Evolutionary conservation across 2,888 invertebrate genomes (phyloP).

Genomic region (Drosophila percnosoma): DNA sequence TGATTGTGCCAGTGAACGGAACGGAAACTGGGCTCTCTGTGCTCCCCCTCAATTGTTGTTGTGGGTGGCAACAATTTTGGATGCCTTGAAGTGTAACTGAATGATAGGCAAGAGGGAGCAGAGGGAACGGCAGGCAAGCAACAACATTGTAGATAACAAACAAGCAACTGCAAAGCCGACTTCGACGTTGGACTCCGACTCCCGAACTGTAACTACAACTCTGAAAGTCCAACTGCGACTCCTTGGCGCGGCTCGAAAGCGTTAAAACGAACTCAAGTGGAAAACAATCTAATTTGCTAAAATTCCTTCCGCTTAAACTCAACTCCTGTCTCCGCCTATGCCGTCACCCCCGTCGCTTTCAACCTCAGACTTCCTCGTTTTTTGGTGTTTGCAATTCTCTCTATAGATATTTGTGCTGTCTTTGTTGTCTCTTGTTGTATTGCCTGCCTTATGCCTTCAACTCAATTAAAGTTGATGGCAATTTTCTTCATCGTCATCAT

Average conservation of each 20-base stretch:
- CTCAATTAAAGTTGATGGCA: conserved; percentile 79
- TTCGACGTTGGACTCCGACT: conserved; percentile 15
- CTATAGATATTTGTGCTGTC: conserved; percentile 36
- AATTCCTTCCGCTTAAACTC: conserved; percentile 70
- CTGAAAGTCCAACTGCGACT: conserved; percentile 37
- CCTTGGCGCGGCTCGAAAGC: conserved; percentile 60
- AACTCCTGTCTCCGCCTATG: conserved; percentile 15
- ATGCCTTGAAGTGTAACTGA: conserved; percentile 36
- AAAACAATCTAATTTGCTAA: conserved; percentile 85
- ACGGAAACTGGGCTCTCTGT: conserved; percentile 43
- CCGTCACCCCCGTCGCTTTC: neutral
- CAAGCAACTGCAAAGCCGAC: conserved; percentile 24
- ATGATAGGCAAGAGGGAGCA: neutral
- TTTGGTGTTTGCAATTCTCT: conserved; percentile 20
- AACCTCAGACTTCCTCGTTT: conserved; percentile 10
- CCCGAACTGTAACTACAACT: conserved; percentile 10
- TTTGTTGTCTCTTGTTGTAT: conserved; percentile 25
- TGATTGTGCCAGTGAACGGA: conserved; percentile 63
- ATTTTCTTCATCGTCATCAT: conserved; percentile 55
- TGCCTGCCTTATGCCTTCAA: conserved; percentile 63
- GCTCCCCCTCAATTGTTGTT: conserved; percentile 15
- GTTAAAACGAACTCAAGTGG: conserved; percentile 84
- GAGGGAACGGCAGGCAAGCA: neutral
- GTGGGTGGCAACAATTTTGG: conserved; percentile 36
- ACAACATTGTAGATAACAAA: conserved; percentile 27